Evolutionary conservation across 1,140 invertebrate genomes (phyloP).

Genomic region (Lucilia cuprina): DNA sequence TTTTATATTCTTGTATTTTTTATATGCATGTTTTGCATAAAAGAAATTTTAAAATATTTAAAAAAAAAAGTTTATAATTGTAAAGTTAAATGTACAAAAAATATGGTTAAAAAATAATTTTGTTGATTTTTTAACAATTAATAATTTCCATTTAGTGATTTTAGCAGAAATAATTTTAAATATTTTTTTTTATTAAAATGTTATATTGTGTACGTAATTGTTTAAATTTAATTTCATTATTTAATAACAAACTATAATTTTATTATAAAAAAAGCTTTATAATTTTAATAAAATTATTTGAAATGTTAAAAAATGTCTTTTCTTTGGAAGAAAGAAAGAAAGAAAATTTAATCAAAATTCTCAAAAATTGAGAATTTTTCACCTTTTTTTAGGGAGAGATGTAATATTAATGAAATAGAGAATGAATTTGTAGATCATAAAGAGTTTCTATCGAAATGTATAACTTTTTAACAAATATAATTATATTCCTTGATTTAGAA

Average conservation of each 20-base stretch:
- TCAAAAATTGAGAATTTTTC: too few species aligned
- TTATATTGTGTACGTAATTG: not conserved
- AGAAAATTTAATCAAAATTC: too few species aligned
- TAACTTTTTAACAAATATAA: too few species aligned
- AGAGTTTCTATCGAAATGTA: too few species aligned
- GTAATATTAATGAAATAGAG: too few species aligned
- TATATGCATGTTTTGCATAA: not conserved
- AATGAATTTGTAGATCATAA: too few species aligned
- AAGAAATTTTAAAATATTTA: not conserved
- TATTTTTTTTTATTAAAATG: too few species aligned
- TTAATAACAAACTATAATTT: not conserved
- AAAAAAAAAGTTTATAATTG: not conserved
- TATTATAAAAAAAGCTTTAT: not conserved
- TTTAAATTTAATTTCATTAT: not conserved
- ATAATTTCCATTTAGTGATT: not conserved
- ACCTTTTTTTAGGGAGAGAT: too few species aligned
- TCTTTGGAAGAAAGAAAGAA: too few species aligned
- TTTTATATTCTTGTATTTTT: not conserved
- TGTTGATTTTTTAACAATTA: not conserved
- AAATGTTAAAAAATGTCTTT: not conserved
- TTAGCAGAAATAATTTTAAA: not conserved
- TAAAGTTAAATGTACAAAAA: not conserved
- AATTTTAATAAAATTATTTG: constrained; percentile 13
- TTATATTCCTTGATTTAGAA: too few species aligned
- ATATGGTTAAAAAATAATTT: not conserved